Evolutionary conservation across 2,888 invertebrate genomes (phyloP).

Genomic region (Dryobota labecula): DNA sequence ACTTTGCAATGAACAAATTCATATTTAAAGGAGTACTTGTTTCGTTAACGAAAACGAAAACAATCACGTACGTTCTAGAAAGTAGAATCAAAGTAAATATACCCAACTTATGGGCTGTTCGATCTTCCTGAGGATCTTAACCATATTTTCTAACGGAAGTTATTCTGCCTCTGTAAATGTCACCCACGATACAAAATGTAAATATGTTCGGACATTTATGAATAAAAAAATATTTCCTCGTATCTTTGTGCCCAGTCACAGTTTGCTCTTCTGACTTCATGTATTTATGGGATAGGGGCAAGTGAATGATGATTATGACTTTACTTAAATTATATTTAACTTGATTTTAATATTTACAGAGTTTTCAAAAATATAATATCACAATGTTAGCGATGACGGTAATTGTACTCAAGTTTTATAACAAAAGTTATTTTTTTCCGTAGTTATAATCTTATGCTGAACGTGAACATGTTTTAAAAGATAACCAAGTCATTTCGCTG

Average conservation of each 20-base stretch:
- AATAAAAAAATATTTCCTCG: slow-evolving; percentile 20
- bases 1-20: neutral
- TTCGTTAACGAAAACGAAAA: neutral
- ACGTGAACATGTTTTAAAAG: neutral
- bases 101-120: slow-evolving; percentile 1
- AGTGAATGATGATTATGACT: neutral
- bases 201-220: slow-evolving; percentile 19
- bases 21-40: neutral
- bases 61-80: neutral
- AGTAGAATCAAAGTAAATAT: slow-evolving; percentile 15
- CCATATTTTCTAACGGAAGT: slow-evolving; percentile 39
- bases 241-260: slow-evolving; percentile 5
- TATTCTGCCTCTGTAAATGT: slow-evolving; percentile 29
- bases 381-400: neutral
- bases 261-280: neutral
- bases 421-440: neutral
- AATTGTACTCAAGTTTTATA: neutral
- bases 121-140: slow-evolving; percentile 15
- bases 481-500: neutral
- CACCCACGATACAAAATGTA: slow-evolving; percentile 25
- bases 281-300: neutral
- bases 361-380: neutral
- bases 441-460: neutral
- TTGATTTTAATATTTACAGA: neutral
- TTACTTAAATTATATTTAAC: neutral